Evolutionary conservation across 2,888 invertebrate species (phyloP).

Genomic region (Cosmopolites sordidus): DNA sequence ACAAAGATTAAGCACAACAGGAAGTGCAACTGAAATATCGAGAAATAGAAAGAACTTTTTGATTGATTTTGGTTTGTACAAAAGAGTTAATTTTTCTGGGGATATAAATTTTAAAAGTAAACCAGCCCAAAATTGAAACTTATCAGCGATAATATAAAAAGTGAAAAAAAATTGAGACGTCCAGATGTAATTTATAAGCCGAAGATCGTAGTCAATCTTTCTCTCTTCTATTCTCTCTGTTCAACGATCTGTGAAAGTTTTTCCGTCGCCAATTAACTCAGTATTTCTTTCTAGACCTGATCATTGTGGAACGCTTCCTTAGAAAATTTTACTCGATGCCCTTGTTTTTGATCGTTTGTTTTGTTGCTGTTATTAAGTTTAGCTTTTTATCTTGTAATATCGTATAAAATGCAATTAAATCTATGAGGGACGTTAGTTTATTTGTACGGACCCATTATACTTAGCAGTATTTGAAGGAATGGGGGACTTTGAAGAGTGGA

Average conservation of each 20-base stretch:
- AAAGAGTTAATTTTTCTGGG: conserved; percentile 14
- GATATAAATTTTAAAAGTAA: conserved; percentile 17
- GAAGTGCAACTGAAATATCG: conserved; percentile 17
- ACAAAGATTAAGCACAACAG: too few relatives aligned
- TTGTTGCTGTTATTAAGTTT: too few relatives aligned
- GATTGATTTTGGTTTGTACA: conserved; percentile 20
- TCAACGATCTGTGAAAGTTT: neutral
- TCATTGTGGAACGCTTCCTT: conserved; percentile 8
- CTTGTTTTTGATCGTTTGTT: too few relatives aligned
- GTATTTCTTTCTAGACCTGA: conserved; percentile 4
- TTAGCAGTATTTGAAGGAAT: too few relatives aligned
- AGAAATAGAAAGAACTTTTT: conserved; percentile 22
- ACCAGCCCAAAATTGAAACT: conserved; percentile 17
- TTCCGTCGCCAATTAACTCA: conserved; percentile 7
- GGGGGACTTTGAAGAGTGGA: too few relatives aligned
- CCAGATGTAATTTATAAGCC: conserved; percentile 19
- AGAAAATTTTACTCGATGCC: neutral
- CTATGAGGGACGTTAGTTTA: too few relatives aligned
- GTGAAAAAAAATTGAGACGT: conserved; percentile 6
- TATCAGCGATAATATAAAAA: conserved; percentile 15
- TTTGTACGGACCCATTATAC: too few relatives aligned
- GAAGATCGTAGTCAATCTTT: conserved; percentile 7
- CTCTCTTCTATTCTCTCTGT: neutral
- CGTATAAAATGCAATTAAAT: too few relatives aligned
- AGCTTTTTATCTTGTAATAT: too few relatives aligned